Percentiles rank a stretch among this genome's conserved stretches.
phyloP scores from a whole-genome alignment of 2,888 invertebrate species.

The Vesta saturnalis region DNA sequence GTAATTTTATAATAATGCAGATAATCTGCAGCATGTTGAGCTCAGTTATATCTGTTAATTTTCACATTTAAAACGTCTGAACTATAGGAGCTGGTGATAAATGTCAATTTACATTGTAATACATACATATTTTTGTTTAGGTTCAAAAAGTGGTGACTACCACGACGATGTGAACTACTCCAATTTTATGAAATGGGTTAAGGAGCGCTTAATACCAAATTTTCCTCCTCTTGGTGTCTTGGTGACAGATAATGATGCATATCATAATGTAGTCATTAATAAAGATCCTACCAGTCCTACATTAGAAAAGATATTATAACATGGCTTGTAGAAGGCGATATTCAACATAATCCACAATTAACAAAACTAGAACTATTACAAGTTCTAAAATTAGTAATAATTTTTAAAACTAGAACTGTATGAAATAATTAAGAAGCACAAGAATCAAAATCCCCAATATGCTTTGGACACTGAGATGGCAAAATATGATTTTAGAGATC shows the following conservation, averaged over 20 bases:
- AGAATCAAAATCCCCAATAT: constrained; percentile 15
- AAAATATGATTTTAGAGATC: constrained; percentile 17
- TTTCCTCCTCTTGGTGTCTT: constrained; percentile 42
- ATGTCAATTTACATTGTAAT: not conserved
- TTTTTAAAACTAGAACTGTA: constrained; percentile 30
- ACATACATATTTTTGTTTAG: constrained; percentile 10
- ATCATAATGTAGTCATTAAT: constrained; percentile 44
- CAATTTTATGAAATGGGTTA: constrained; percentile 48
- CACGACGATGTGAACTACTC: constrained; percentile 50
- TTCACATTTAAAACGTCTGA: too few relatives aligned
- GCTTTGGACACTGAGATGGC: constrained; percentile 17
- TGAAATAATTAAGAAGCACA: constrained; percentile 16
- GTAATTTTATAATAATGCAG: too few relatives aligned
- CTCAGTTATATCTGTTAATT: too few relatives aligned
- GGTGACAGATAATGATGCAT: constrained; percentile 44
- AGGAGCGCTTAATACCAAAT: constrained; percentile 47
- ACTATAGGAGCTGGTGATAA: too few relatives aligned
- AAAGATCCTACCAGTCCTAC: constrained; percentile 9
- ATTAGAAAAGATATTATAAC: constrained; percentile 25
- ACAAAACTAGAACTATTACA: not conserved
- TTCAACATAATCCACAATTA: not conserved
- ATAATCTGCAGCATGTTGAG: too few relatives aligned
- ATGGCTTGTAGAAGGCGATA: constrained; percentile 19
- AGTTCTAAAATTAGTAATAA: too few relatives aligned
- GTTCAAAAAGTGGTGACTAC: constrained; percentile 46